Conservation (phyloP, 30 jellyfish, hydroid and myxozoan genomes). For the Aurelia aurita region DNA sequence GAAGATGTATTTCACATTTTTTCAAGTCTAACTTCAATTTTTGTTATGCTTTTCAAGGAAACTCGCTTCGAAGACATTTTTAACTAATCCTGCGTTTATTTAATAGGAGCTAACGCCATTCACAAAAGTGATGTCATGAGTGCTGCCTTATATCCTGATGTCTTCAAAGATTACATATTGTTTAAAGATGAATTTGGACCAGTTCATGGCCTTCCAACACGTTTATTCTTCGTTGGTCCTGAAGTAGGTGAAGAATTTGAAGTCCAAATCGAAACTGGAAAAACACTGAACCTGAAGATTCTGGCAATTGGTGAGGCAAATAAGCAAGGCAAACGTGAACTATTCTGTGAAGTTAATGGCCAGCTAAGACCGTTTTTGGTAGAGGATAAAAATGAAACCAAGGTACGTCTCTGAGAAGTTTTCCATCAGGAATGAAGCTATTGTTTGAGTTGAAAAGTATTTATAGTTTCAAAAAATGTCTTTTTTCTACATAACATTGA, state of each 20-base stretch:
- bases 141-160: conserved; percentile 98
- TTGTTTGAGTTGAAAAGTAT: too few species aligned
- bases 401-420: conserved; percentile 38
- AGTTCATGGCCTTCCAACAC: conserved; percentile 96
- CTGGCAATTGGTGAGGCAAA: conserved; percentile 98
- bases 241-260: conserved; percentile 96
- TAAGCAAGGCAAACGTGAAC: conserved; percentile 93
- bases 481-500: too few species aligned
- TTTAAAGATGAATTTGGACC: conserved; percentile 95
- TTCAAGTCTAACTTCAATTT: too few species aligned
- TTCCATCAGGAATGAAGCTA: too few species aligned
- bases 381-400: conserved; percentile 89
- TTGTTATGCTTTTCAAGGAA: too few species aligned
- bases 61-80: too few species aligned
- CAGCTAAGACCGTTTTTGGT: conserved; percentile 92
- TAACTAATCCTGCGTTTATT: neutral
- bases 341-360: conserved; percentile 98
- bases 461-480: too few species aligned
- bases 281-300: conserved; percentile 84
- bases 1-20: too few species aligned
- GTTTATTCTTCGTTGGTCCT: conserved; percentile 95
- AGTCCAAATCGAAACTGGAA: conserved; percentile 91
- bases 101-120: conserved; percentile 53
- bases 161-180: conserved; percentile 84
- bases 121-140: conserved; percentile 87